Conservation (phyloP, 2,888 invertebrate genomes). For the Mesorhabditis belari region DNA sequence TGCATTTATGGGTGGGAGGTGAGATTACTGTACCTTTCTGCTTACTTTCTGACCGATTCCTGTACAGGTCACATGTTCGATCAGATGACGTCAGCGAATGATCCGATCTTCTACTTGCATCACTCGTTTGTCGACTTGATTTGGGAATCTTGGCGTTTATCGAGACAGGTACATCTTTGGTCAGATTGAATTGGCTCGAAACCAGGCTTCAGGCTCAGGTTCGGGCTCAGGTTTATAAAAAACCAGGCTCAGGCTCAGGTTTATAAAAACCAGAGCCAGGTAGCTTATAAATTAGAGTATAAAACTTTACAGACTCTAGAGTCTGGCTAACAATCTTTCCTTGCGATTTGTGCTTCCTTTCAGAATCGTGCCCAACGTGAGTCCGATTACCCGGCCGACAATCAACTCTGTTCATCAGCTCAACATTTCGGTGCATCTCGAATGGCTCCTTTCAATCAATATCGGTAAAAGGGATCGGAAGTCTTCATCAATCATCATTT, state of each 20-base stretch:
- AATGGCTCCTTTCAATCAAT: conserved; percentile 28
- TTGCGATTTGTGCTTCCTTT: background rate
- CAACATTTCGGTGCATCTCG: conserved; percentile 35
- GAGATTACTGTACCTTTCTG: conserved; percentile 17
- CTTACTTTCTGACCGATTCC: conserved; percentile 8
- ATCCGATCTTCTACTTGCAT: conserved; percentile 54
- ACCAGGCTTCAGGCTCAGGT: background rate
- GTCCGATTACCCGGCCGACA: conserved; percentile 34
- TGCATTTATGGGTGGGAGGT: conserved; percentile 42
- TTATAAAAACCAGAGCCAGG: background rate
- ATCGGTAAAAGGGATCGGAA: conserved; percentile 12
- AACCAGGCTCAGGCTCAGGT: too few relatives aligned
- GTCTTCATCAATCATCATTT: background rate
- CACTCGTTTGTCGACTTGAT: conserved; percentile 54
- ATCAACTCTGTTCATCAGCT: conserved; percentile 32
- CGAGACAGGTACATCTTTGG: conserved; percentile 15
- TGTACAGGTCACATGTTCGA: conserved; percentile 29
- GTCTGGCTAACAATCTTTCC: background rate
- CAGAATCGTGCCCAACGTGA: conserved; percentile 21
- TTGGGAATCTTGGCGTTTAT: conserved; percentile 48
- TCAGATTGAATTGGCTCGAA: conserved; percentile 11
- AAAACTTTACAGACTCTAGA: too few relatives aligned
- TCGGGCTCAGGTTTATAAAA: background rate
- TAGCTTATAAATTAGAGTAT: background rate
- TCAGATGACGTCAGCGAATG: conserved; percentile 45